Conservation (phyloP, 1,140 invertebrate genomes). For the Pseudomyrmex pallidus region DNA sequence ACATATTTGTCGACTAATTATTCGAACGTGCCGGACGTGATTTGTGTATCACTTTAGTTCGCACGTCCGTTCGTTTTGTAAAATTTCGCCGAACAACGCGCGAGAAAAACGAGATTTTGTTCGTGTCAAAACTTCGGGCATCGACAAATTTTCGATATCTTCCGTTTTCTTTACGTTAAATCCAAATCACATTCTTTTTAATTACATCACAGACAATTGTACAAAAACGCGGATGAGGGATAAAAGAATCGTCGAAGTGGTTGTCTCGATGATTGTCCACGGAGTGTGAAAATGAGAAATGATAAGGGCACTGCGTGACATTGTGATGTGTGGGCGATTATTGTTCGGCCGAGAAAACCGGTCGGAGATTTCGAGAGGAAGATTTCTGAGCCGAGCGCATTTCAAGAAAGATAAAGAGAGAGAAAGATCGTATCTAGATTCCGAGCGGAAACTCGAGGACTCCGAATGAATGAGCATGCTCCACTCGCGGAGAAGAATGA, state of each 20-base stretch:
- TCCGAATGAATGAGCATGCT: constrained; percentile 56
- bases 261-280: background rate
- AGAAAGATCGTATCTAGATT: constrained; percentile 58
- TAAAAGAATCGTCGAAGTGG: background rate
- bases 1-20: constrained; percentile 59
- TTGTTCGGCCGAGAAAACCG: constrained; percentile 61
- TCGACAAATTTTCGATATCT: background rate
- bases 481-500: background rate
- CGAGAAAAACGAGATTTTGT: background rate
- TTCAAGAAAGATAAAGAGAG: constrained; percentile 32
- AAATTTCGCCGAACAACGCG: background rate
- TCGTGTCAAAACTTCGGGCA: background rate
- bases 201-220: too few species aligned
- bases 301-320: constrained; percentile 39
- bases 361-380: constrained; percentile 65
- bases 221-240: background rate
- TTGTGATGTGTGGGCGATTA: constrained; percentile 58
- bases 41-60: constrained; percentile 15
- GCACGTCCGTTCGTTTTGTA: background rate
- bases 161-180: background rate
- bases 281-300: constrained; percentile 73
- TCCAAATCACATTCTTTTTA: background rate
- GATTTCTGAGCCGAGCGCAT: constrained; percentile 48
- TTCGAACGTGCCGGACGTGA: constrained; percentile 31
- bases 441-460: constrained; percentile 53